Evolutionary conservation across 2,797 vertebrate genomes (phyloP), one percentile per base, ranked within the genome.

Genomic region (Cryptoprocta ferox): DNA sequence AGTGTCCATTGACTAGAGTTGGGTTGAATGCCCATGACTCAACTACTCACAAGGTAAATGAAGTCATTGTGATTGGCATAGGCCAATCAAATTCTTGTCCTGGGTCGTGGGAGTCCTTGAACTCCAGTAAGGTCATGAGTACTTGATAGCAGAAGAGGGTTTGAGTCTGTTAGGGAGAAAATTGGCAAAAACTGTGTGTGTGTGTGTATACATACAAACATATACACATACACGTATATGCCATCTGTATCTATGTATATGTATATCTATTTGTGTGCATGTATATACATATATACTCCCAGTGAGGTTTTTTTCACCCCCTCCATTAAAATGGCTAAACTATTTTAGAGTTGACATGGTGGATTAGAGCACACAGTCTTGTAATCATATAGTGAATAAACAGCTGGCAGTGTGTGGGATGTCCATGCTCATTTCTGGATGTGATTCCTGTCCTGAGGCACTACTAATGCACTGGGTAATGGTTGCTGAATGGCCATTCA

Each of bases 401-500:
- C 63, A 97, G 90, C 86, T 89, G 94, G 95, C 61, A 84, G 32
- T 35, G 16, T 93, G 82, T 88, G 61, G 61, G 76, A 86, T 89
- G 81, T 82, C 71, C 61, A 73, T 78, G 81, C 93, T 97, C 95
- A 96, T 97, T 96, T 97, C 76, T 97, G 95, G 35, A 87, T 85
- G 13, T 30, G 53, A 90, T 92, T 94, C 42, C 42, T 96, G 78
- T 95, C 97, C 96, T 15, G 32, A 93, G 95, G 95, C 96, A 61
- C 83, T 85, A 82, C 81, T 94, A 93, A 97, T 95, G 56, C 81
- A 92, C 50, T 18, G 76, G 68, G 86, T 97, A 97, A 97, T 97
- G 76, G 76, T 66, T 96, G 61, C 87, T 96, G 96, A 98, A 97
- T 89, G 84, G 70, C 96, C 56, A 94, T 97, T 94, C 92, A 98